phyloP scores from a whole-genome alignment of 2,113 vertebrate genomes.

The Blennius ocellaris region DNA sequence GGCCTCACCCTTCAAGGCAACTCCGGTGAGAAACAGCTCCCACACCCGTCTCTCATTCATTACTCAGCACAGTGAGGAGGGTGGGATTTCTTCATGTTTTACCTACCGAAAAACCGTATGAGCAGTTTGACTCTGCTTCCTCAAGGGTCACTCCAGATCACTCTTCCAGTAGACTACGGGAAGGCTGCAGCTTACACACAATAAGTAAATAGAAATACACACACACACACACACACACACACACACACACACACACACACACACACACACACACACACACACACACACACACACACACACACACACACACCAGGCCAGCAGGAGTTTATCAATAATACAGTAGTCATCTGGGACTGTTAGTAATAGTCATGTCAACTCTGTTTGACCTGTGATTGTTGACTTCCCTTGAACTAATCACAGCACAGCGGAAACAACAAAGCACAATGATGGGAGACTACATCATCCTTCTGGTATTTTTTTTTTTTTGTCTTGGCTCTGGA shows the following conservation, averaged over 20 bases:
- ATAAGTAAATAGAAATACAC: too few relatives aligned
- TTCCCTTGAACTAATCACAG: background rate
- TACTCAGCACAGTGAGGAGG: constrained; percentile 54
- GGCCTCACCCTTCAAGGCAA: constrained; percentile 54
- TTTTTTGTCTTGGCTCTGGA: background rate
- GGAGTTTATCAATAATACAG: constrained; percentile 18
- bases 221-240: too few relatives aligned
- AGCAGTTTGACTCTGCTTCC: background rate
- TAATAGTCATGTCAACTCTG: constrained; percentile 19
- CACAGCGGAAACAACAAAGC: constrained; percentile 11
- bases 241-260: too few relatives aligned
- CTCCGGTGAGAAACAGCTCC: constrained; percentile 65
- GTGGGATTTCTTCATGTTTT: constrained; percentile 19
- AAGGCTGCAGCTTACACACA: too few relatives aligned
- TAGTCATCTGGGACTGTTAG: constrained; percentile 12
- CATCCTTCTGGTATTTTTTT: background rate
- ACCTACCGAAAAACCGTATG: constrained; percentile 11
- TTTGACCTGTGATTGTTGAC: constrained; percentile 23
- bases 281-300: too few relatives aligned
- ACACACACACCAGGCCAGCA: too few relatives aligned
- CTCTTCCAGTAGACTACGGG: too few relatives aligned
- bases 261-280: too few relatives aligned
- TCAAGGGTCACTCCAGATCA: background rate
- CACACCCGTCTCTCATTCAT: constrained; percentile 59
- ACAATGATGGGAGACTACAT: background rate